Conservation (phyloP, 1,140 invertebrate genomes). For the Bombyx mandarina region DNA sequence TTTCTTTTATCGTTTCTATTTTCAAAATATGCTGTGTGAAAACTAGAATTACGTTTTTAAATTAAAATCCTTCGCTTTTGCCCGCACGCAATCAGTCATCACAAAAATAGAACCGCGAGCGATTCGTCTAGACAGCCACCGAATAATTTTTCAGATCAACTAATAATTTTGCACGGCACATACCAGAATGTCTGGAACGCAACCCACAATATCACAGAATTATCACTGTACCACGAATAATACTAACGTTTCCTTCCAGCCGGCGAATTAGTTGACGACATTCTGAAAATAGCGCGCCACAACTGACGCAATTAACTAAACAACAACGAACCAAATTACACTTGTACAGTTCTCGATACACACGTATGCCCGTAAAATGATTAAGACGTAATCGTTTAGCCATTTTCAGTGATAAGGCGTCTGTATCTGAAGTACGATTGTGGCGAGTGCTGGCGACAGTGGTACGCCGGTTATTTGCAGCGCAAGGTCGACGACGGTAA, state of each 20-base stretch:
- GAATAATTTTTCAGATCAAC: too few species aligned
- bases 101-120: too few species aligned
- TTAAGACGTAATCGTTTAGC: conserved; percentile 51
- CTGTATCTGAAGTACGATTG: conserved; percentile 44
- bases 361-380: conserved; percentile 36
- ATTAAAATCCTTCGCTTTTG: too few species aligned
- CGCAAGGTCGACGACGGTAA: conserved; percentile 48
- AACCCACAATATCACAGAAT: too few species aligned
- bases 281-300: conserved; percentile 41
- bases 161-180: too few species aligned
- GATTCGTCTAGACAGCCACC: too few species aligned
- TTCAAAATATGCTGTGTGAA: too few species aligned
- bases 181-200: too few species aligned
- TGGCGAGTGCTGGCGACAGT: conserved; percentile 49
- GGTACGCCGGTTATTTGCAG: conserved; percentile 46
- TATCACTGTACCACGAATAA: conserved; percentile 17
- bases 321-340: conserved; percentile 39
- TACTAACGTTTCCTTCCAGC: conserved; percentile 51
- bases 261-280: conserved; percentile 48
- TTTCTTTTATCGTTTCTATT: too few species aligned
- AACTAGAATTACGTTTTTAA: too few species aligned
- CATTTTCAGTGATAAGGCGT: conserved; percentile 64
- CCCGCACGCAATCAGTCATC: too few species aligned
- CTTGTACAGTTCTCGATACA: conserved; percentile 44
- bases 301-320: conserved; percentile 26